Base-by-base conservation (phyloP, 2,888 invertebrate species). In the Drosophila pseudotalamancana region DNA sequence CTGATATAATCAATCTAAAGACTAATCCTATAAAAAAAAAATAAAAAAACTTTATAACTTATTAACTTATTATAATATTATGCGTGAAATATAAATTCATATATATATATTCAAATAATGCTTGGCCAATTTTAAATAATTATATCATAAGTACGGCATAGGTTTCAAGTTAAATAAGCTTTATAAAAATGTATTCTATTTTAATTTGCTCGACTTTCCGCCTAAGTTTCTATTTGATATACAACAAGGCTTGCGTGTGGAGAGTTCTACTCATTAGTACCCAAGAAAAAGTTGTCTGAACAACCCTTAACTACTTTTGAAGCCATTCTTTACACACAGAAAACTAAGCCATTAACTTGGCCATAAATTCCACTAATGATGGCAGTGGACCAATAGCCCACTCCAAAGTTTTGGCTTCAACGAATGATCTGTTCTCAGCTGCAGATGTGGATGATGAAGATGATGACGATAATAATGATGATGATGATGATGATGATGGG, bases 331-430 rank as follows among this genome's bases (percentile, higher is more conserved):
- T 12, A 37, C 34, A 55, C 68, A 19, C 23, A 39, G 82, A 34
- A 60, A 81, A 81, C 82, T 72, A 61, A 65, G 48, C 77, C 82
- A 81, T 77, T 87, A 84, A 74, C 59, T 55, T 54, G 50, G 51
- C 46, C 61, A 64, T 70, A 63, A 80, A 65, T 77, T 71, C 25
- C 43, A 67, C 81, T 87, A 81, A 81, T 77, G 81, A 87, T 64
- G 67, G 40, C 50, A 40, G 31, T 48, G 16, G 40, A 23, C 40
- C 32, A 72, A 39, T 35, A 60, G 12, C 29, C 32, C 34, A 54
- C 35, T 40, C 35, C 25, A n/a, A 25, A 32, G 11, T 31, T 46
- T 31, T 35, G 39, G 19, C 31, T 60, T 34, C 12, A 21, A 18
- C 35, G 69, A 56, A 61, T 61, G 69, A 69, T 69, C 69, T 54